These are phyloP conservation scores for Cantharis flavilabris DNA, from an alignment of 2,888 invertebrate species.

Conservation along the genomic window DNA sequence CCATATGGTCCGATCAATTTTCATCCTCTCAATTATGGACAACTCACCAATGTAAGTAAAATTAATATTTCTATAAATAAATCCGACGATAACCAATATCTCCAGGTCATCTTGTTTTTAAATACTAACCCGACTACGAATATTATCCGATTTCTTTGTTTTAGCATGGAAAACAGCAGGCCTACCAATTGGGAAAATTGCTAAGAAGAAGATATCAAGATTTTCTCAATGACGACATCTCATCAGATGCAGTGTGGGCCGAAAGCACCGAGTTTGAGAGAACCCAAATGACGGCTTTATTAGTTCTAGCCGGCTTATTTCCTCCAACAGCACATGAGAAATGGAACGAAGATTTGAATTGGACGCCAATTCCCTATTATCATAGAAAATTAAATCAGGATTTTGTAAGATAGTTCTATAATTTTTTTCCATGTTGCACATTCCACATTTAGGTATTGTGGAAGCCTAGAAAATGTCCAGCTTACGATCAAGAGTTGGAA, in stretches of 20 bases:
- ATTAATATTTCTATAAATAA: not conserved
- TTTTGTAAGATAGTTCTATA: conserved; percentile 40
- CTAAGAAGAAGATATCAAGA: conserved; percentile 64
- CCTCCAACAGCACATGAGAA: conserved; percentile 59
- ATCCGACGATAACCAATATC: not conserved
- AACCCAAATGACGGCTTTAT: conserved; percentile 71
- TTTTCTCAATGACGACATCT: conserved; percentile 60
- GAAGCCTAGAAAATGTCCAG: not conserved
- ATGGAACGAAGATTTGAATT: conserved; percentile 63
- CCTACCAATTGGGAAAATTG: conserved; percentile 66
- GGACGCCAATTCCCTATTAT: conserved; percentile 66
- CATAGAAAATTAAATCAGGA: not conserved
- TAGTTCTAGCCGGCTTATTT: conserved; percentile 71
- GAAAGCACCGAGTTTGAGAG: conserved; percentile 72
- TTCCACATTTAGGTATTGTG: not conserved
- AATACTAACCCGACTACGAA: too few relatives aligned
- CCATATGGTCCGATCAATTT: conserved; percentile 63
- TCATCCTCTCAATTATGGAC: conserved; percentile 74
- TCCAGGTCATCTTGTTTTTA: not conserved
- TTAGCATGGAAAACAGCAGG: conserved; percentile 46
- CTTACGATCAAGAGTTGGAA: not conserved
- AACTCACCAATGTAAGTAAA: conserved; percentile 67
- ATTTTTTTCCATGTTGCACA: too few relatives aligned
- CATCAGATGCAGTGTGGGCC: conserved; percentile 61
- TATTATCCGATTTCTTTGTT: too few relatives aligned